phyloP scores from a whole-genome alignment of 2,888 invertebrate species.

The Peribatodes rhomboidaria region DNA sequence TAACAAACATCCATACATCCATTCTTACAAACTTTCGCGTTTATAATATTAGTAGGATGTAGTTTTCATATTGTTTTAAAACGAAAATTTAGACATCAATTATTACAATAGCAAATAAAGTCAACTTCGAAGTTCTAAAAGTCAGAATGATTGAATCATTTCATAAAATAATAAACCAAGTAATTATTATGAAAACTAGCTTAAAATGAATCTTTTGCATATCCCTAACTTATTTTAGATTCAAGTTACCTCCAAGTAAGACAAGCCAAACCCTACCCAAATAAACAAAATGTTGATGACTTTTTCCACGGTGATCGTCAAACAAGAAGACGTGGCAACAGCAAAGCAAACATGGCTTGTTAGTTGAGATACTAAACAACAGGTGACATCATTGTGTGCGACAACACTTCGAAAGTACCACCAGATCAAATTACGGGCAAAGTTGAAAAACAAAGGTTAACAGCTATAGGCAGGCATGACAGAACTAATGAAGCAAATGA shows the following conservation, averaged over 20 bases:
- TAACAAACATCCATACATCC: no score
- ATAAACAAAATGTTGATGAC: conserved; percentile 25
- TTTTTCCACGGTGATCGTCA: conserved; percentile 31
- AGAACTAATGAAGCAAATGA: neutral
- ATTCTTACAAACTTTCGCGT: no score
- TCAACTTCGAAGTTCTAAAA: no score
- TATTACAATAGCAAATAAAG: no score
- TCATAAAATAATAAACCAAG: no score
- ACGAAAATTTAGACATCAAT: neutral
- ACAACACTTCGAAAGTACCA: conserved; percentile 15
- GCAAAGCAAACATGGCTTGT: conserved; percentile 33
- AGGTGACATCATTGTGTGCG: conserved; percentile 26
- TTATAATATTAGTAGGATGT: no score
- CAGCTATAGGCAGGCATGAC: neutral
- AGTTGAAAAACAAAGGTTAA: conserved; percentile 14
- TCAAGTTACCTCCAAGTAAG: no score
- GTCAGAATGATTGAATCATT: no score
- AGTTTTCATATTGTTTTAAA: neutral
- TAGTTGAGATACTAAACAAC: conserved; percentile 23
- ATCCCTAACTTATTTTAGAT: neutral
- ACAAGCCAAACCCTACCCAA: neutral
- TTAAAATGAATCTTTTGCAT: neutral
- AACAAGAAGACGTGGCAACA: conserved; percentile 38
- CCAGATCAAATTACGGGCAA: conserved; percentile 16
- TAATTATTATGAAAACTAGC: no score